Evolutionary conservation across 2,797 vertebrate genomes (phyloP), one percentile per base, ranked within the genome.

Genomic region (Liasis olivaceus): DNA sequence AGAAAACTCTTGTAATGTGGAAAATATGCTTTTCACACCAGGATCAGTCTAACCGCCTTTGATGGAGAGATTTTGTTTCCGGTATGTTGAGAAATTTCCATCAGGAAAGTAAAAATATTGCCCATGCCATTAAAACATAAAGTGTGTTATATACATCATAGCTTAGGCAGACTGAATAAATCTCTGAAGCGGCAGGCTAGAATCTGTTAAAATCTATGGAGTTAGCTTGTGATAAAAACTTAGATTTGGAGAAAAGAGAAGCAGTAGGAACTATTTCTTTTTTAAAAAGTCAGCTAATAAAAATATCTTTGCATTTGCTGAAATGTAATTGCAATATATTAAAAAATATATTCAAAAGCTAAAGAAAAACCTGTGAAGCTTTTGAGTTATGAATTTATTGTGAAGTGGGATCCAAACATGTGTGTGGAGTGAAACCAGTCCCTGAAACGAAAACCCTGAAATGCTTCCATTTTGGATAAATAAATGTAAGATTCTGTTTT

Each of bases 1-100:
- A 72, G 31, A 93, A 92, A 94, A 58, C 31, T 54, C 63, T 90
- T 0, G 0, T 26, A 91, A 31, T 7, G 0, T 85, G 88, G 92
- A 91, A 93, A 93, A 72, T 0, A 3, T 94, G 88, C 72, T 93
- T 94, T 93, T 56, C 64, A 92, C 58, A 93, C 95, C 81, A 93
- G 88, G 22, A 15, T 95, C 77, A 95, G 89, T 54, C 93, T 94
- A 85, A 54, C 77, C 77, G 90, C 90, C 89, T 90, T 90, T 85
- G 42, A 88, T 8, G 0, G 1, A 90, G 90, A n/a, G 4, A 0
- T 91, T 96, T 95, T 92, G 94, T 93, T 91, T 90, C 85, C 3
- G 0, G 4, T 28, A n/a, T 81, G 91, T 0, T 0, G 77, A 91
- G 77, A 88, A 84, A 93, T 94, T 87, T 87, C 77, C 69, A 92